These are phyloP conservation scores for Amiota minor DNA, from an alignment of 2,888 invertebrate genomes.

Conservation along the genomic window DNA sequence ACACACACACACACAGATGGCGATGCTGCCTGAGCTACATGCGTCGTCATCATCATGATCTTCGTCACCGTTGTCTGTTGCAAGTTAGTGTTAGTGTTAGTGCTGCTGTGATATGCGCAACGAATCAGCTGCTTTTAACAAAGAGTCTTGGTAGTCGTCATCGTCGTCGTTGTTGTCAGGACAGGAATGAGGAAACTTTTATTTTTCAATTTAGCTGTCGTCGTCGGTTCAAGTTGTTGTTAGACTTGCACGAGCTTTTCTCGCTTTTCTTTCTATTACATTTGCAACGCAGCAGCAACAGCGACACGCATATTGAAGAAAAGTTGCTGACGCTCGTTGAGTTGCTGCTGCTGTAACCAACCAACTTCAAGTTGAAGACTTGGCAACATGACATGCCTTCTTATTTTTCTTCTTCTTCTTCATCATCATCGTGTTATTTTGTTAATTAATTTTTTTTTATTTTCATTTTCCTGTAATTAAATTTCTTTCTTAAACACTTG, in stretches of 20 bases:
- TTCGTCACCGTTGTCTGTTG: neutral
- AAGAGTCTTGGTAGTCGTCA: constrained; percentile 3
- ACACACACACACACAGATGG: constrained; percentile 52
- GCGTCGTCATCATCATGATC: neutral
- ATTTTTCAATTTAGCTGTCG: constrained; percentile 31
- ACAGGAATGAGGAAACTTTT: constrained; percentile 60
- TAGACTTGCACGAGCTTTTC: constrained; percentile 20
- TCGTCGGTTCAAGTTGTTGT: neutral
- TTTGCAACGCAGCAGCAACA: neutral
- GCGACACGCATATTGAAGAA: constrained; percentile 49
- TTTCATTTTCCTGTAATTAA: constrained; percentile 38
- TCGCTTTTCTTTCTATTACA: constrained; percentile 26
- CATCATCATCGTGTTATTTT: constrained; percentile 14
- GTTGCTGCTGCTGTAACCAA: neutral
- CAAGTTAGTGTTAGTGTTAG: neutral
- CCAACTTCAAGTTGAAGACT: neutral
- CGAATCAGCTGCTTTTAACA: constrained; percentile 60
- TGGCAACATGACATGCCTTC: constrained; percentile 10
- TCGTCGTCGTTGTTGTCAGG: constrained; percentile 36
- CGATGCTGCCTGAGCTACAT: constrained; percentile 46
- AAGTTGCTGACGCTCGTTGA: constrained; percentile 47
- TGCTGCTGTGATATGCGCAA: constrained; percentile 53
- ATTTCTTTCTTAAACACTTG: constrained; percentile 17
- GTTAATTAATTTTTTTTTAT: constrained; percentile 20
- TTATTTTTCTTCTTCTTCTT: constrained; percentile 19